Base-by-base conservation (phyloP, 1,140 invertebrate genomes). In the Drosophila hydei region DNA sequence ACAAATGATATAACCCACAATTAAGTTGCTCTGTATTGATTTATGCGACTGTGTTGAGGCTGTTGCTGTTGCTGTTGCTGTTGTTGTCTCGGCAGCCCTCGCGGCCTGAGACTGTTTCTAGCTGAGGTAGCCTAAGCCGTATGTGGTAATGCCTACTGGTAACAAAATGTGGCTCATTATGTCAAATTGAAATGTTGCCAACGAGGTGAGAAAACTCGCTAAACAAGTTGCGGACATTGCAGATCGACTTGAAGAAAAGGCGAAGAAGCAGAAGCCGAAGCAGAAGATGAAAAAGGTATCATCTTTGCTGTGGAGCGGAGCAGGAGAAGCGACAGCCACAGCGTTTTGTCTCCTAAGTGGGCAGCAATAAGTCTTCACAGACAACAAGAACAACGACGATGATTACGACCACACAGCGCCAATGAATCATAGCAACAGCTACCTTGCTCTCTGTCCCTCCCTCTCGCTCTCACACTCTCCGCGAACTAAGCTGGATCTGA, bases 131-230 rank as follows among this genome's bases (percentile, higher is more conserved):
- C 65, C 25, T 36, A 42, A 47, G 18, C 36, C 54, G 18, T 33
- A 36, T 51, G 42, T 70, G 68, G 51, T 65, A 51, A 50, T 71
- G 61, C 68, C 61, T 65, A 71, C 61, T 36, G 62, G 45, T 48
- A 79, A 79, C 81, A 81, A 90, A 90, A 81, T 90, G 79, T 87
- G 62, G 72, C 87, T 90, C 87, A 90, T 90, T 90, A 90, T 90
- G 87, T 87, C 87, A 90, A 90, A 90, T 90, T 90, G 79, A 87
- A 87, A 87, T 87, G 87, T 90, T 83, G 80, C 63, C 58, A 33
- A n/a, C 48, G 21, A 43, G 60, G 36, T 67, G 40, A 68, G 38
- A 33, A 33, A 85, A 77, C 69, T 59, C 16, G 71, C 79, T 65
- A 56, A 79, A 79, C 83, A 65, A 76, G 78, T 78, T 64, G 60